Evolutionary conservation across 1,140 invertebrate species (phyloP).

Genomic region (Cyclargus thomasi): DNA sequence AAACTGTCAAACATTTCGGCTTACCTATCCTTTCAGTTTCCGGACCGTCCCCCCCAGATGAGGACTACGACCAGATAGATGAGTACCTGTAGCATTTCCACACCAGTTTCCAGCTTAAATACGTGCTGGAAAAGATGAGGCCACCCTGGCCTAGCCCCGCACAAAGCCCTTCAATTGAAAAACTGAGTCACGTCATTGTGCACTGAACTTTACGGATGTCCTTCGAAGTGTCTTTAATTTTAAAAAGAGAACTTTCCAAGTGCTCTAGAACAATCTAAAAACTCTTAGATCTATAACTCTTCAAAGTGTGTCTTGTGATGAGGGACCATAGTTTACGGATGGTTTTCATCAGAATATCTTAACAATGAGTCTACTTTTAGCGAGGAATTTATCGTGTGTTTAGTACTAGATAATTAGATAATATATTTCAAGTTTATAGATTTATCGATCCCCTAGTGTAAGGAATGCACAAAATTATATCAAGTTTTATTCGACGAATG

Average conservation of each 20-base stretch:
- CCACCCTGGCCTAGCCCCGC: constrained; percentile 56
- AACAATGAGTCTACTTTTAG: constrained; percentile 29
- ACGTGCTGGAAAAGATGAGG: constrained; percentile 65
- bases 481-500: constrained; percentile 1
- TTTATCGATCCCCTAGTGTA: constrained; percentile 39
- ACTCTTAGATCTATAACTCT: constrained; percentile 34
- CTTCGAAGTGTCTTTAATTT: constrained; percentile 14
- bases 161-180: constrained; percentile 46
- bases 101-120: constrained; percentile 68
- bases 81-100: constrained; percentile 75
- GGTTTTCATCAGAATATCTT: constrained; percentile 30
- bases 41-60: constrained; percentile 85
- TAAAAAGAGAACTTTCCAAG: constrained; percentile 24
- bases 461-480: constrained; percentile 48
- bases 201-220: constrained; percentile 30
- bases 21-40: constrained; percentile 85
- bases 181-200: constrained; percentile 19
- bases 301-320: constrained; percentile 56
- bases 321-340: constrained; percentile 63
- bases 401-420: constrained; percentile 21
- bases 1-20: constrained; percentile 80
- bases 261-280: constrained; percentile 38
- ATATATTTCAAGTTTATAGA: constrained; percentile 8
- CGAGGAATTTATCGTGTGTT: constrained; percentile 25
- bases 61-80: constrained; percentile 76